phyloP scores from a whole-genome alignment of 1,140 invertebrate genomes.

The Apis cerana region DNA sequence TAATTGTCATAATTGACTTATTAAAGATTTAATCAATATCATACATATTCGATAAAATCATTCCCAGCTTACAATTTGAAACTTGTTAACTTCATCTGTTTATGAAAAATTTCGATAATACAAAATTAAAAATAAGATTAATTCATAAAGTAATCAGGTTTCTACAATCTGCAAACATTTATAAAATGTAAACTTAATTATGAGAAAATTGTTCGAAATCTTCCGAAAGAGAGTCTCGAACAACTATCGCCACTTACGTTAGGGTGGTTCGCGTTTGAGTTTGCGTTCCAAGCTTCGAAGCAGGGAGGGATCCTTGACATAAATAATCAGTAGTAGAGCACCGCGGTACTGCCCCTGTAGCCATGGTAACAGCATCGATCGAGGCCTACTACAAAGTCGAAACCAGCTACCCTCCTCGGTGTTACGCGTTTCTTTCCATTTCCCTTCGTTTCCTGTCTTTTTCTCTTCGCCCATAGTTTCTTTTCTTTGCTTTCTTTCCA shows the following conservation, averaged over 20 bases:
- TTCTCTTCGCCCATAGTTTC: not conserved
- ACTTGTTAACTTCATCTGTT: not conserved
- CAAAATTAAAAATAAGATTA: not conserved
- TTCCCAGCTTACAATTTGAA: not conserved
- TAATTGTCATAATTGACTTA: not conserved
- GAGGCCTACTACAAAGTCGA: slow-evolving; percentile 66
- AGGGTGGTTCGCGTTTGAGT: slow-evolving; percentile 63
- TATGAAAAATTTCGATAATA: not conserved
- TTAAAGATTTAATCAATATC: not conserved
- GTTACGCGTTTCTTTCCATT: slow-evolving; percentile 40
- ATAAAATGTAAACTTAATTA: not conserved
- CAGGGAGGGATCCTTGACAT: slow-evolving; percentile 79
- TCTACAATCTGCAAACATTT: not conserved
- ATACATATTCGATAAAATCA: not conserved
- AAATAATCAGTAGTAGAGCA: slow-evolving; percentile 80
- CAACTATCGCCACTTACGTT: not conserved
- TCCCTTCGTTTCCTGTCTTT: slow-evolving; percentile 23
- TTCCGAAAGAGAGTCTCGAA: not conserved
- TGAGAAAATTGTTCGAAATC: not conserved
- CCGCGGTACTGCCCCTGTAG: slow-evolving; percentile 71
- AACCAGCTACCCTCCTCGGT: slow-evolving; percentile 48
- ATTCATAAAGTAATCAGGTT: not conserved
- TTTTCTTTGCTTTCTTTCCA: not conserved
- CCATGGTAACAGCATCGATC: slow-evolving; percentile 79
- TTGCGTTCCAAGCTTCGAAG: slow-evolving; percentile 71